Conservation (phyloP, 2,888 invertebrate species). For the Acheta domesticus region DNA sequence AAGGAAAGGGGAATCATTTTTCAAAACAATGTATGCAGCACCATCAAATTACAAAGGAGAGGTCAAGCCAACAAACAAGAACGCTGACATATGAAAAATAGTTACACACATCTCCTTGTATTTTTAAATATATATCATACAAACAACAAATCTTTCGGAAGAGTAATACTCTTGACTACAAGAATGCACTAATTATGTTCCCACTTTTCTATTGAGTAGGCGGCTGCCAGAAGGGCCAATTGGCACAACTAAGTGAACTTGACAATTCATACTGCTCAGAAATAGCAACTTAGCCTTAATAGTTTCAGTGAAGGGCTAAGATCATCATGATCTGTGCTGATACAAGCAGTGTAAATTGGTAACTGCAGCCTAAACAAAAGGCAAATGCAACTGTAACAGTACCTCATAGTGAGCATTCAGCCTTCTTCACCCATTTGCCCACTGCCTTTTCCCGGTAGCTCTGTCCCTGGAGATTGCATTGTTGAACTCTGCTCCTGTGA, state of each 20-base stretch:
- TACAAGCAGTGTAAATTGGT: neutral
- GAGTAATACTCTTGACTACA: conserved; percentile 4
- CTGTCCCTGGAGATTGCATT: neutral
- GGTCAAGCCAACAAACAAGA: neutral
- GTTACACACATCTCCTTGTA: neutral
- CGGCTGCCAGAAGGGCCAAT: conserved; percentile 5
- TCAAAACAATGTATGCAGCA: neutral
- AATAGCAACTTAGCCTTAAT: too few relatives aligned
- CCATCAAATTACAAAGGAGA: conserved; percentile 18
- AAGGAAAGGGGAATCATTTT: neutral
- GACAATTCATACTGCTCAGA: too few relatives aligned
- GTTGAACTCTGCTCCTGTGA: conserved; percentile 3
- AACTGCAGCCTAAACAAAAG: conserved; percentile 23
- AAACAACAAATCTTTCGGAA: conserved; percentile 9
- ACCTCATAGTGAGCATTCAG: neutral
- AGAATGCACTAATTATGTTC: neutral
- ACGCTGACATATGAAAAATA: conserved; percentile 6
- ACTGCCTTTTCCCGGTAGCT: neutral
- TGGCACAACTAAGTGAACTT: neutral
- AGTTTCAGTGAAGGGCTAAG: too few relatives aligned
- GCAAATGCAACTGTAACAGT: neutral
- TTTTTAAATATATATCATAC: conserved; percentile 2
- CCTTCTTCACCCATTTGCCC: conserved; percentile 21
- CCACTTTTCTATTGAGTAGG: neutral
- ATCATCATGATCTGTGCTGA: too few relatives aligned